Conservation (phyloP, 2,888 invertebrate species). For the Nycteola revayana region DNA sequence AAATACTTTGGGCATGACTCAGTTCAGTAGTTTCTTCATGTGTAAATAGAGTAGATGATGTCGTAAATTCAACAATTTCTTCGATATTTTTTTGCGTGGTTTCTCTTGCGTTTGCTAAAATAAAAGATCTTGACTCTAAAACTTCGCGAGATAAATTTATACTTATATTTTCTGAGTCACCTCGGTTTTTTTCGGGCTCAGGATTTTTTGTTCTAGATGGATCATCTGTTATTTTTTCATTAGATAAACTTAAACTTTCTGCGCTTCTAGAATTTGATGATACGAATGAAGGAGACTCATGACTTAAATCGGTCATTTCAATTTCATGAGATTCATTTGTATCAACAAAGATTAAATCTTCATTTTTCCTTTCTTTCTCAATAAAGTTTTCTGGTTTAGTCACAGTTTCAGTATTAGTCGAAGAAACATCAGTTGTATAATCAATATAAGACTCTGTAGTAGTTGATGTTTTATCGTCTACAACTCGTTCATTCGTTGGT, state of each 20-base stretch:
- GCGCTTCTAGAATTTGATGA: conserved; percentile 16
- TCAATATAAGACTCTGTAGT: too few species aligned
- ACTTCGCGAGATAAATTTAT: conserved; percentile 27
- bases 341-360: too few species aligned
- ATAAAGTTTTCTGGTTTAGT: not conserved
- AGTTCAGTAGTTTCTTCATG: too few species aligned
- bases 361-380: too few species aligned
- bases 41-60: too few species aligned
- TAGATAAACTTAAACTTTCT: conserved; percentile 27
- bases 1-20: too few species aligned
- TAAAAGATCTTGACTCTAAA: conserved; percentile 46
- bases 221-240: conserved; percentile 40
- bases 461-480: not conserved
- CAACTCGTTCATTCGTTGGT: not conserved
- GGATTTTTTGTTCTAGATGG: conserved; percentile 17
- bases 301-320: not conserved
- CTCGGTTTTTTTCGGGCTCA: conserved; percentile 14
- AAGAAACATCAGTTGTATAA: too few species aligned
- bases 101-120: conserved; percentile 18
- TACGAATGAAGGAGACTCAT: not conserved
- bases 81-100: conserved; percentile 6
- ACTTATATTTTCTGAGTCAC: conserved; percentile 33
- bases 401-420: not conserved
- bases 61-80: too few species aligned
- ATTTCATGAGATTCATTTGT: too few species aligned